These are phyloP conservation scores for Elaphurus davidianus DNA, from an alignment of 2,113 vertebrate species.

Conservation along the genomic window DNA sequence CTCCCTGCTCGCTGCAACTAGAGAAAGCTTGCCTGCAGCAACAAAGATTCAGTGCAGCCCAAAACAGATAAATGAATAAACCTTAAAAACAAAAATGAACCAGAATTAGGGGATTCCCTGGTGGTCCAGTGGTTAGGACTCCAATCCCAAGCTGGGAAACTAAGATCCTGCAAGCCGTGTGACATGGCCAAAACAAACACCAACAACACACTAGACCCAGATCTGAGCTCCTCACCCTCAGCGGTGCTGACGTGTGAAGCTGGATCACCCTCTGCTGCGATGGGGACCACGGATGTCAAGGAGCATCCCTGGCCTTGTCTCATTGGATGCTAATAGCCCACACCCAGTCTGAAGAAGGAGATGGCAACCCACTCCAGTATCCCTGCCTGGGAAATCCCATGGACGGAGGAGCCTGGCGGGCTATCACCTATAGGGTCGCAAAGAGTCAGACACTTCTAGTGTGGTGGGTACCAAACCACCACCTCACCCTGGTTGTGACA, in stretches of 20 bases:
- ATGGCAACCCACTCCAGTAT: background rate
- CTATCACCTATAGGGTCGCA: background rate
- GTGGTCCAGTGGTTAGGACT: background rate
- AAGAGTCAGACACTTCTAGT: background rate
- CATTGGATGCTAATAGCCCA: background rate
- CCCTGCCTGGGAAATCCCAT: background rate
- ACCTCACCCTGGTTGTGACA: background rate
- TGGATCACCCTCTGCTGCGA: background rate
- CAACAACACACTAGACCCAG: background rate
- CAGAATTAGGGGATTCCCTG: background rate
- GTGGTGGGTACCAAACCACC: background rate
- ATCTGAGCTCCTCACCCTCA: background rate
- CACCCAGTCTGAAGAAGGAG: background rate
- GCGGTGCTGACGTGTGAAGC: background rate
- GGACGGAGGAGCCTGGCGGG: fast-evolving
- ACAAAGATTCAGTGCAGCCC: background rate
- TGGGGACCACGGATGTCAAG: background rate
- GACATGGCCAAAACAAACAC: background rate
- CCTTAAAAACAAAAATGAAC: background rate
- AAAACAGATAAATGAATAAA: background rate
- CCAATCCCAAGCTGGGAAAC: background rate
- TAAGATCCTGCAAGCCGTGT: background rate
- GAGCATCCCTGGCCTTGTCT: background rate
- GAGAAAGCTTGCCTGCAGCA: background rate
- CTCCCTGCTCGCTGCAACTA: background rate